Base-by-base conservation (phyloP, 53 echinoderm and acorn worm species). In the Echinarachnius parma region DNA sequence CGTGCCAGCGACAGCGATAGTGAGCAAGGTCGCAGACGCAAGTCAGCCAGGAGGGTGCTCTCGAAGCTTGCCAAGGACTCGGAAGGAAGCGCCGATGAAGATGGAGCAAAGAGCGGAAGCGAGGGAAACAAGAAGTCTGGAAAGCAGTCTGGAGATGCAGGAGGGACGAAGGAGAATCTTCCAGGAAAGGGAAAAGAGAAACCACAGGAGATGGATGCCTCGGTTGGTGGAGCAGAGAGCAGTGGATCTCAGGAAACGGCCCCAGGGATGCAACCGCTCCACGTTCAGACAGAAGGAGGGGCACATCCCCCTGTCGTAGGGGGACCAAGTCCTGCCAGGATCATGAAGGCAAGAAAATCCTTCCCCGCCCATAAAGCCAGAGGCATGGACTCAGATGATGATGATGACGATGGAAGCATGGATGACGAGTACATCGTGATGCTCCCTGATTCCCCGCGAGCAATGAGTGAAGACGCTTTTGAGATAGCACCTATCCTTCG, bases 271-370 rank as follows among this genome's bases (percentile, higher is more conserved):
- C 4, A 50, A n/a, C 52, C 52, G 10, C 52, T 50, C 19, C 9
- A 4, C 4, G 52, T 50, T 50, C 7, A 39, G 7, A 28, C 47
- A 3, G 28, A 65, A 2, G 62, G 4, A 22, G 14, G 10, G 37
- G 46, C 65, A 11, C 23, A 28, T 19, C 56, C 25, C n/a, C n/a
- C n/a, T n/a, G n/a, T n/a, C n/a, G n/a, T n/a, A n/a, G n/a, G n/a
- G n/a, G n/a, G n/a, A n/a, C n/a, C n/a, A n/a, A 72, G 74, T 15
- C 74, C 74, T 16, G 74, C 39, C 54, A 54, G 74, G 36, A 56
- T 72, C 42, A 72, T 72, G 74, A 72, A 72, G 39, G 74, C 74
- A 18, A 34, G 74, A 28, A 72, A 72, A 44, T 72, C 74, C 32
- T 72, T 72, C 28, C 74, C 74, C 10, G 31, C 57, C 3, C 36